Evolutionary conservation across 2,797 vertebrate genomes (phyloP).

Genomic region (Semaprochilodus insignis): DNA sequence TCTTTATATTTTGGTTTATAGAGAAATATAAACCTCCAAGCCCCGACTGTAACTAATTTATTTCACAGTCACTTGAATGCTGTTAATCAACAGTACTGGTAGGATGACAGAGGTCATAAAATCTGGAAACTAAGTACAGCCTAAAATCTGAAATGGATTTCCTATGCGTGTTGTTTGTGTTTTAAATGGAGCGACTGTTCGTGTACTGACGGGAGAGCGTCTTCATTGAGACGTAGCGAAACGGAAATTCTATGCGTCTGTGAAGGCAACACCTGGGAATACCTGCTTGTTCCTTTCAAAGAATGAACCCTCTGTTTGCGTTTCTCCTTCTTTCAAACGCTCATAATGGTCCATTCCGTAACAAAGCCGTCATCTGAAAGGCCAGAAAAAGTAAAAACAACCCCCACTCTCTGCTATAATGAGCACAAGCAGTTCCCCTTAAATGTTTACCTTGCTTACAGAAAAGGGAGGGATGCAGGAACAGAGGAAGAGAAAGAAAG

Average conservation of each 20-base stretch:
- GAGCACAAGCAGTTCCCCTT: slow-evolving; percentile 70
- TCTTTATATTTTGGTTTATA: no score
- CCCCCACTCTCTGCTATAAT: slow-evolving; percentile 52
- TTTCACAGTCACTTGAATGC: no score
- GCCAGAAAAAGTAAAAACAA: slow-evolving; percentile 70
- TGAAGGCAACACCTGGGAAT: slow-evolving; percentile 60
- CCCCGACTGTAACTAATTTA: no score
- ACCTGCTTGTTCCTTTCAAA: slow-evolving; percentile 58
- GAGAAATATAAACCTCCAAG: no score
- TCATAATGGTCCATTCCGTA: slow-evolving; percentile 65
- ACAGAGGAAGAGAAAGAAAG: slow-evolving; percentile 50
- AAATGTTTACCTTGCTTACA: slow-evolving; percentile 73
- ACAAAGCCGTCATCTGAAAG: slow-evolving; percentile 74
- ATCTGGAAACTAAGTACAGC: not conserved
- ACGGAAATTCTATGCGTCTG: slow-evolving; percentile 41
- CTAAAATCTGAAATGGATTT: not conserved
- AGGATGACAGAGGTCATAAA: not conserved
- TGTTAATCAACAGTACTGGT: not conserved
- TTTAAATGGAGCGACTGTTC: slow-evolving; percentile 17
- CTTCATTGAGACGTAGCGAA: slow-evolving; percentile 46
- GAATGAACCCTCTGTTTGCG: slow-evolving; percentile 59
- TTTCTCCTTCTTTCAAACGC: slow-evolving; percentile 52
- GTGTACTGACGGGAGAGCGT: slow-evolving; percentile 31
- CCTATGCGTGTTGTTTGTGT: not conserved
- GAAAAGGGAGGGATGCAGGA: slow-evolving; percentile 74